Base-by-base conservation (phyloP, 2,113 vertebrate species). In the Lophochroa leadbeateri region DNA sequence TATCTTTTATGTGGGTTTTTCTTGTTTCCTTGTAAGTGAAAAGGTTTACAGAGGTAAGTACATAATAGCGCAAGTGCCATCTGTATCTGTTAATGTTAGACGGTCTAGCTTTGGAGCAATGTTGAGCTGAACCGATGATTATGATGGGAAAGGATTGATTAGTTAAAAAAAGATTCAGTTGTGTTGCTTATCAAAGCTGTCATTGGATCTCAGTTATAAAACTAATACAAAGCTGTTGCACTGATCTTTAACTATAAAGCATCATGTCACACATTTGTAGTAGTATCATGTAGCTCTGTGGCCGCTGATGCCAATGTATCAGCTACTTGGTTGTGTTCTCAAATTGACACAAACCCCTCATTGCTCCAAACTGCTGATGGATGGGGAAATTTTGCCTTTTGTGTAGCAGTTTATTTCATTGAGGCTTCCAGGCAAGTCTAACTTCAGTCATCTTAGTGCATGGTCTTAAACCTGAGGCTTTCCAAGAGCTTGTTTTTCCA, bases 341-440 rank as follows among this genome's bases (percentile, higher is more conserved):
- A 21, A 47, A 69, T 39, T 37, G 69, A 21, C 17, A 23, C 29
- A 31, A 55, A 65, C 6, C 1, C 3, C 6, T n/a, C 13, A 21
- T 31, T 71, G 15, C 35, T 52, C 41, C 39, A 19, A 7, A 31
- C 12, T 47, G 11, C 33, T 53, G 63, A 25, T 17, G 67, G 23
- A 28, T 41, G 10, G 21, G 44, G 35, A 44, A 14, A 28, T 82
- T 74, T 52, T 50, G 7, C 12, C 15, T 60, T 57, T 79, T 55
- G 25, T 55, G 0, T 33, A 6, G 4, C 52, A 37, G 2, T 70
- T 74, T 60, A 17, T 65, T 81, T 81, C 33, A 27, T 49, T 0
- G 0, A 50, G 37, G 6, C n/a, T 17, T 82, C 39, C 29, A 47
- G 53, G 27, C 18, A 43, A 0, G 0, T 69, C 17, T 8, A 1